Percentiles rank a stretch among this genome's conserved stretches.
Evolutionary conservation across 2,797 vertebrate genomes (phyloP).

Genomic region (Melopsittacus undulatus): DNA sequence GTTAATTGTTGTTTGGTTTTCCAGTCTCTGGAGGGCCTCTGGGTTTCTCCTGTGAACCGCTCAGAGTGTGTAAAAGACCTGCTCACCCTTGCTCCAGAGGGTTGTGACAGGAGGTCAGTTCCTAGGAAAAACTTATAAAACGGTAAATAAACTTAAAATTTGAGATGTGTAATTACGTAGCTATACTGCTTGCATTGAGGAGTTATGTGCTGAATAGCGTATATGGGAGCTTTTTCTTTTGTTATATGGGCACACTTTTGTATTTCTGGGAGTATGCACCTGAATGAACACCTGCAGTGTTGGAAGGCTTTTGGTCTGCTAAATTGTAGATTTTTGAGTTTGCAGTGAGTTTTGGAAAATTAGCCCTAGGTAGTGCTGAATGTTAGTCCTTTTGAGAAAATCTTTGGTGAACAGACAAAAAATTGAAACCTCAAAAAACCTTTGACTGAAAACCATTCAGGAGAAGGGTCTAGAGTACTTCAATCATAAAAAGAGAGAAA

Average conservation of each 20-base stretch:
- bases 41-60: background rate
- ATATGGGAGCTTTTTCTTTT: background rate
- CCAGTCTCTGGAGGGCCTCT: background rate
- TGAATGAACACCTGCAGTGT: background rate
- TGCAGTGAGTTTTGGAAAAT: background rate
- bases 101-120: background rate
- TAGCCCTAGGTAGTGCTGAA: background rate
- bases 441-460: background rate
- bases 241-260: background rate
- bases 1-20: background rate
- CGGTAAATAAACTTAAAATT: background rate
- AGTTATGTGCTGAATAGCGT: background rate
- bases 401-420: background rate
- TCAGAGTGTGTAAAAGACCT: background rate
- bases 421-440: background rate
- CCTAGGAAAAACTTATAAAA: background rate
- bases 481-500: accelerated
- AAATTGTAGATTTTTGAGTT: background rate
- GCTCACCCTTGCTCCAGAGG: too few relatives aligned
- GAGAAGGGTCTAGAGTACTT: background rate
- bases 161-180: background rate
- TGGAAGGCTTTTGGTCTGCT: background rate
- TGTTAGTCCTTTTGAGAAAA: background rate
- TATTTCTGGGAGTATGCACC: background rate
- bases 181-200: background rate